A percentile compares a stretch with the other conserved stretches of the same genome.
Evolutionary conservation across 2,888 invertebrate genomes (phyloP).

Genomic region (Nycteola revayana): DNA sequence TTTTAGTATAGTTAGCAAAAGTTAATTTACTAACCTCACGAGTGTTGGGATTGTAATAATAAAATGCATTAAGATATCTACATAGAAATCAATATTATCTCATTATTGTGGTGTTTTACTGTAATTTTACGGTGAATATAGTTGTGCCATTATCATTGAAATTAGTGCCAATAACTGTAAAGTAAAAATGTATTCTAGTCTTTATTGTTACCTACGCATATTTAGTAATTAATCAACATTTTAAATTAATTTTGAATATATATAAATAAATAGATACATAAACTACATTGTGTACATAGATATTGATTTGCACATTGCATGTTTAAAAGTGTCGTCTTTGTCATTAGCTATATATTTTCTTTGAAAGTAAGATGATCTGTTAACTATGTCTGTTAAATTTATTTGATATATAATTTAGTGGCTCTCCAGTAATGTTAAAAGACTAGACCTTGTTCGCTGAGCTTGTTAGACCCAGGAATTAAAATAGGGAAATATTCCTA

Average conservation of each 20-base stretch:
- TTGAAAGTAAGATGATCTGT: constrained; percentile 43
- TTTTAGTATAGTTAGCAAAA: constrained; percentile 72
- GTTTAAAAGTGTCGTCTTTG: constrained; percentile 56
- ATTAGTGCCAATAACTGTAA: constrained; percentile 83
- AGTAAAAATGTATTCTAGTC: constrained; percentile 81
- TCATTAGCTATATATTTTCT: constrained; percentile 41
- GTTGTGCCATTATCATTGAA: constrained; percentile 76
- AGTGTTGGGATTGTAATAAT: constrained; percentile 55
- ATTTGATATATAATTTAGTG: constrained; percentile 41
- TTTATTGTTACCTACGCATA: constrained; percentile 79
- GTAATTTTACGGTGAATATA: constrained; percentile 59
- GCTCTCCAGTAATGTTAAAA: constrained; percentile 36
- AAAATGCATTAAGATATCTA: constrained; percentile 44
- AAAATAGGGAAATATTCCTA: constrained; percentile 18
- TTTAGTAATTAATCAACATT: constrained; percentile 78
- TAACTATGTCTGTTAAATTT: constrained; percentile 44
- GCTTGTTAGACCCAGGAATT: constrained; percentile 9
- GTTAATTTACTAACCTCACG: constrained; percentile 57
- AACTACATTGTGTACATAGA: constrained; percentile 65
- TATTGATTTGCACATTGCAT: constrained; percentile 69
- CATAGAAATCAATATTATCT: constrained; percentile 25
- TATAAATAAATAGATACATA: constrained; percentile 51
- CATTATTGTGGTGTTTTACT: constrained; percentile 48
- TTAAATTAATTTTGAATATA: constrained; percentile 70
- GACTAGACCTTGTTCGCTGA: constrained; percentile 18